A percentile compares a stretch with the other conserved stretches of the same genome.
Evolutionary conservation across 2,797 vertebrate genomes (phyloP).

Genomic region (Tangara arthus): DNA sequence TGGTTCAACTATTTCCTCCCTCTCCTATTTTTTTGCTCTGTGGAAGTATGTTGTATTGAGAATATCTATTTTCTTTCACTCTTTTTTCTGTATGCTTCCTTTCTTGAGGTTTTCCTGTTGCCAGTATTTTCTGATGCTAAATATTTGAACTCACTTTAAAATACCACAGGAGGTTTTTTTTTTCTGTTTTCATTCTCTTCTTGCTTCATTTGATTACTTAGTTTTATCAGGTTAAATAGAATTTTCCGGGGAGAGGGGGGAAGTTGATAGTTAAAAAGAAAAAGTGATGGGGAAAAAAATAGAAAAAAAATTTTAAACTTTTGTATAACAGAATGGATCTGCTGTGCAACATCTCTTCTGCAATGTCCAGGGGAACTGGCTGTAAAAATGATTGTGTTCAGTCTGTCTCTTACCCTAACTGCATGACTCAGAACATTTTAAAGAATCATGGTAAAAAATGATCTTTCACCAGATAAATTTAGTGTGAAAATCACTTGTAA

Average conservation of each 20-base stretch:
- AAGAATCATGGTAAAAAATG: accelerated
- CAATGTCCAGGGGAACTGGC: accelerated
- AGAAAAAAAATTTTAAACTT: neutral
- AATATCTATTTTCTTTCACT: neutral
- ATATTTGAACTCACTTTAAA: neutral
- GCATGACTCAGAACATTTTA: neutral
- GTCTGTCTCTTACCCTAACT: neutral
- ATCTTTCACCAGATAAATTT: neutral
- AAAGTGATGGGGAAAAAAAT: neutral
- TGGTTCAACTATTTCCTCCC: neutral
- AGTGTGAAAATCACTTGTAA: neutral
- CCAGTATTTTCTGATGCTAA: neutral
- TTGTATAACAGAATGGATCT: accelerated
- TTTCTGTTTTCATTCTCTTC: neutral
- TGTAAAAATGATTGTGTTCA: neutral
- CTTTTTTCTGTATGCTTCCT: neutral
- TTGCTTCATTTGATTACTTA: neutral
- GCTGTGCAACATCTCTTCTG: accelerated
- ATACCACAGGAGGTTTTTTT: accelerated
- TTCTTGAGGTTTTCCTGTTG: neutral
- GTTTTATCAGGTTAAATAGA: neutral
- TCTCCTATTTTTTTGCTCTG: neutral
- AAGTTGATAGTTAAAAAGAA: neutral
- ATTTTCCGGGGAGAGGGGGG: too few species aligned
- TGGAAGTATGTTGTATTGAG: neutral